A percentile compares a stretch with the other conserved stretches of the same genome.
Evolutionary conservation across 2,888 invertebrate species (phyloP).

Genomic region (Plutella xylostella): DNA sequence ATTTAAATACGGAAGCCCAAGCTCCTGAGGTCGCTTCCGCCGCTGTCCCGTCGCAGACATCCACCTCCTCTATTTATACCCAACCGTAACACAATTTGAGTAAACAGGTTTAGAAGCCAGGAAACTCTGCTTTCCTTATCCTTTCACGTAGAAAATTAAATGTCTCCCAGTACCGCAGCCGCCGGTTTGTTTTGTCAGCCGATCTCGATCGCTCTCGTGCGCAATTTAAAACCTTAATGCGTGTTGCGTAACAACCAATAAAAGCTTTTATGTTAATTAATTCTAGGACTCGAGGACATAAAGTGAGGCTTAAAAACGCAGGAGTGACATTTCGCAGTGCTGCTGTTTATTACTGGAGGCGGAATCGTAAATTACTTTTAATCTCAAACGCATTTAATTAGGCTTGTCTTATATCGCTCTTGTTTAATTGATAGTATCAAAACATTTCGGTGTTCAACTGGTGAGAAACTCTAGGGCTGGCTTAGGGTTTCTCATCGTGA

Average conservation of each 20-base stretch:
- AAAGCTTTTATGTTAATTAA: constrained; percentile 18
- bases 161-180: constrained; percentile 63
- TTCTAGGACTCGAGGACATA: constrained; percentile 15
- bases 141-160: constrained; percentile 70
- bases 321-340: constrained; percentile 27
- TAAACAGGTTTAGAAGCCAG: constrained; percentile 37
- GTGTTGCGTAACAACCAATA: not conserved
- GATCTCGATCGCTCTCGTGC: too few species aligned
- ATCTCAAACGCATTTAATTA: not conserved
- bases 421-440: too few species aligned
- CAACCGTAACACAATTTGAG: constrained; percentile 43
- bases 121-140: constrained; percentile 61
- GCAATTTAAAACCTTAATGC: not conserved
- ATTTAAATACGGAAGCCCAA: constrained; percentile 47
- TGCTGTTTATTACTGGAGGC: constrained; percentile 26
- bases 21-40: constrained; percentile 25
- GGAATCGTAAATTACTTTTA: constrained; percentile 22
- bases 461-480: too few species aligned
- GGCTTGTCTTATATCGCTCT: too few species aligned
- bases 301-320: constrained; percentile 18
- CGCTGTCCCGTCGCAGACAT: too few species aligned
- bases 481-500: too few species aligned
- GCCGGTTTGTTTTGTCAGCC: constrained; percentile 57
- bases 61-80: constrained; percentile 1
- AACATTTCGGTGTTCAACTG: too few species aligned